Evolutionary conservation across 2,888 invertebrate genomes (phyloP).

Genomic region (Drymonia ruficornis): DNA sequence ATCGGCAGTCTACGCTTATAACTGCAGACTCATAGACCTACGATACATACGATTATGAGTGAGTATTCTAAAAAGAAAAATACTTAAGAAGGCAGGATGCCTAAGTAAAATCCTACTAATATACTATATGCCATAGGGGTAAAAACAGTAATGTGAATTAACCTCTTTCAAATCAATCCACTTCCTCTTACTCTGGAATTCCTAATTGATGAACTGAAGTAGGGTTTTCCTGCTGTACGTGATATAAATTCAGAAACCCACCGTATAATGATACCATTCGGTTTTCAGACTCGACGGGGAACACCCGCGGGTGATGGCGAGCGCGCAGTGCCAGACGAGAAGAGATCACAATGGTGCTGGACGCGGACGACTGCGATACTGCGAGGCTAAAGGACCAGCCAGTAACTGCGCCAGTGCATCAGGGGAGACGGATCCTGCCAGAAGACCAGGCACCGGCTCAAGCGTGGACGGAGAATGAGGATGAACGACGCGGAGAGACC

Average conservation of each 20-base stretch:
- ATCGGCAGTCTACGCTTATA: no score
- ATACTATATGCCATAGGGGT: no score
- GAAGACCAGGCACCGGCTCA: conserved; percentile 48
- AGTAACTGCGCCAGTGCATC: conserved; percentile 41
- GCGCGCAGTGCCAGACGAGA: conserved; percentile 7
- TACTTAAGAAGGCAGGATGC: no score
- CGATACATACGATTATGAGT: no score
- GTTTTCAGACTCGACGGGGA: conserved; percentile 19
- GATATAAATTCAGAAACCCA: conserved; percentile 25
- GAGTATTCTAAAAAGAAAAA: no score
- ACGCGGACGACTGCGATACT: conserved; percentile 60
- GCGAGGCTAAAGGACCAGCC: conserved; percentile 50
- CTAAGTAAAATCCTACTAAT: no score
- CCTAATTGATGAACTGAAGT: conserved; percentile 30
- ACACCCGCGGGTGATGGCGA: conserved; percentile 9
- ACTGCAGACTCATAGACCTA: no score
- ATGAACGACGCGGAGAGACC: conserved; percentile 35
- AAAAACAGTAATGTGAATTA: background rate
- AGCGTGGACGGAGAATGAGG: conserved; percentile 70
- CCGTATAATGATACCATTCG: conserved; percentile 24
- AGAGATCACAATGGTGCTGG: conserved; percentile 55
- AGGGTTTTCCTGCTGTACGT: conserved; percentile 35
- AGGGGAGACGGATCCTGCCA: conserved; percentile 56
- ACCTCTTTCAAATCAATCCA: background rate
- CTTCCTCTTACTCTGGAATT: conserved; percentile 22